Base-by-base conservation (phyloP, 2,888 invertebrate species). In the Alsophila aescularia region DNA sequence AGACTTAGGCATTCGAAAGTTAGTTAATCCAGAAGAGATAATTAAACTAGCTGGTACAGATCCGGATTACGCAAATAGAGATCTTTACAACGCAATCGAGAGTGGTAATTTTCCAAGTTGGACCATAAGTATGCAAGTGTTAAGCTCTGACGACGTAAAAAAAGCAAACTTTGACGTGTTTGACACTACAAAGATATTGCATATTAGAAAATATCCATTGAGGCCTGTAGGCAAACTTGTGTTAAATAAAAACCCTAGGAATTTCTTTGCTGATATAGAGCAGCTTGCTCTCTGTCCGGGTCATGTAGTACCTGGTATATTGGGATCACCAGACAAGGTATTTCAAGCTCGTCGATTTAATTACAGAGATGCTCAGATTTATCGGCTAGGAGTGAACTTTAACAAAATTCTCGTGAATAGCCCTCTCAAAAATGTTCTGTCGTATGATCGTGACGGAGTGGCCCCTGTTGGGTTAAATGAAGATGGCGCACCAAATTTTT, bases 331-430 rank as follows among this genome's bases (percentile, higher is more conserved):
- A 0, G 98, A 98, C 78, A 97, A 96, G 81, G 94, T 98, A 94
- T 93, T 98, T 52, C 93, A 95, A 80, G 96, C 95, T 7, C 94
- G 97, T 54, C 90, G 96, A 1, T 95, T 97, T 77, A 92, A 96
- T 0, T 97, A 98, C 77, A 93, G 94, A 0, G 98, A 98, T 79
- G 96, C 98, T 0, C 98, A 98, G 73, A 70, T 72, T 14, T 81
- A 93, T 93, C 5, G 98, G 96, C 83, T 98, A 69, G 98, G 98
- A 9, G 92, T 96, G 3, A 98, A 99, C 89, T 96, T 95, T 78
- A 92, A 95, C 56, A 97, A 97, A 77, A 92, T 99, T 45, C 96
- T 97, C 0, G 97, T 98, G 21, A 98, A 98, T 83, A 97, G 98
- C 81, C 98, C 98, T 69, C 90, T 90, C 1, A 79, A 89, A 10